A percentile compares a stretch with the other conserved stretches of the same genome.
Evolutionary conservation across 2,797 vertebrate genomes (phyloP).

Genomic region (Characodon lateralis): DNA sequence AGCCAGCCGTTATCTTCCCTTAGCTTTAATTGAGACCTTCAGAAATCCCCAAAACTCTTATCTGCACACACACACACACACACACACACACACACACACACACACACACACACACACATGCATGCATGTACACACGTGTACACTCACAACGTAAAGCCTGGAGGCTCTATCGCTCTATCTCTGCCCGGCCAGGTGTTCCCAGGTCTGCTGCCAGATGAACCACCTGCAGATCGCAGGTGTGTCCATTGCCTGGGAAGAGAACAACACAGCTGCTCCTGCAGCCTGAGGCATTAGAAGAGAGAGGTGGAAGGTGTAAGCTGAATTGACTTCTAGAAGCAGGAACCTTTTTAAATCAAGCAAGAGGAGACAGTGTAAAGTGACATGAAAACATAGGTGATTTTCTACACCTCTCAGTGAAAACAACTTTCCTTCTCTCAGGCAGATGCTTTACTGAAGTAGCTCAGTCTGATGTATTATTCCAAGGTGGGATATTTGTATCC

Average conservation of each 20-base stretch:
- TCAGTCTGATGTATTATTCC: slow-evolving; percentile 2
- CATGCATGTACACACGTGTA: slow-evolving; percentile 39
- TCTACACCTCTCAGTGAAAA: slow-evolving; percentile 24
- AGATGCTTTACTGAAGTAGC: slow-evolving; percentile 16
- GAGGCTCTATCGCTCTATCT: slow-evolving; percentile 70
- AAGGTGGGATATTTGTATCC: slow-evolving; percentile 3
- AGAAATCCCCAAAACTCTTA: slow-evolving; percentile 62
- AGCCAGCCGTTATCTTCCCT: slow-evolving; percentile 71
- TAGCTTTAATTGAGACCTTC: slow-evolving; percentile 75
- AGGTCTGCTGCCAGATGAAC: slow-evolving; percentile 83
- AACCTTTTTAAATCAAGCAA: slow-evolving; percentile 43
- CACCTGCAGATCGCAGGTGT: slow-evolving; percentile 91
- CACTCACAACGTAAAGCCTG: slow-evolving; percentile 49
- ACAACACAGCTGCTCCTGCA: slow-evolving; percentile 87
- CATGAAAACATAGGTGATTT: slow-evolving; percentile 16
- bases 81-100: slow-evolving; percentile 28
- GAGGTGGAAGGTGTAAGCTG: slow-evolving; percentile 55
- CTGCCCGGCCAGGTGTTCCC: slow-evolving; percentile 84
- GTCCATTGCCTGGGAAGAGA: slow-evolving; percentile 66
- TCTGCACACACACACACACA: slow-evolving; percentile 17
- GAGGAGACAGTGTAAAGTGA: slow-evolving; percentile 36
- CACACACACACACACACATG: slow-evolving; percentile 27
- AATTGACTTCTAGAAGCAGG: slow-evolving; percentile 60
- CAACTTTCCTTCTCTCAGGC: slow-evolving; percentile 24
- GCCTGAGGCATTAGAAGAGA: slow-evolving; percentile 67